A percentile compares a stretch with the other conserved stretches of the same genome.
Conservation (phyloP, 2,113 vertebrate species). For the Rissa tridactyla region DNA sequence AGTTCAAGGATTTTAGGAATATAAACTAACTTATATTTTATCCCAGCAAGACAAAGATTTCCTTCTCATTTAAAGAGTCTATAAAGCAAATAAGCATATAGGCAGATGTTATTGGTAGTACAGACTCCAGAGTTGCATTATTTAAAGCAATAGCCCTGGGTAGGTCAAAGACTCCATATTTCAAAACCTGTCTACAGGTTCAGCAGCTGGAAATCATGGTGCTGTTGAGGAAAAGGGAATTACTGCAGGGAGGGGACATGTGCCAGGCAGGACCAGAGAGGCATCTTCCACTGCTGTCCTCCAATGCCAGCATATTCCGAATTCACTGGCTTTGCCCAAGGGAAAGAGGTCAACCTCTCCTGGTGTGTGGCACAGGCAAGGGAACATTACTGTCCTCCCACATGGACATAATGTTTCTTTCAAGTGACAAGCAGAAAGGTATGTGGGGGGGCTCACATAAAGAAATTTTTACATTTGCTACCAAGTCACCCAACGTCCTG, state of each 20-base stretch:
- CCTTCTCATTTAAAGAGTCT: not conserved
- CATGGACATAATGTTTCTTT: not conserved
- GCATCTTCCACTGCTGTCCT: not conserved
- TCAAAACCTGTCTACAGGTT: not conserved
- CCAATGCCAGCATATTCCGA: accelerated
- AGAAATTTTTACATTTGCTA: not conserved
- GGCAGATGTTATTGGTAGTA: not conserved
- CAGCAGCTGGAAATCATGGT: not conserved
- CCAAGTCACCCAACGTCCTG: not conserved
- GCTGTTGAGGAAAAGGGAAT: not conserved
- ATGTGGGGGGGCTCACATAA: too few relatives aligned
- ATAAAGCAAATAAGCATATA: not conserved
- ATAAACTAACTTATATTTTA: not conserved
- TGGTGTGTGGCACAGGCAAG: not conserved
- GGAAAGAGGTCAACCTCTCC: not conserved
- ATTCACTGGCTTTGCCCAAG: not conserved
- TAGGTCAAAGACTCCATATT: not conserved
- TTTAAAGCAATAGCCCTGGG: not conserved
- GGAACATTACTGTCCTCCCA: not conserved
- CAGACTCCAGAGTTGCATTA: not conserved
- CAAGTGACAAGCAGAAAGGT: not conserved
- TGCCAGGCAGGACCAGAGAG: accelerated
- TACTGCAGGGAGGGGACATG: not conserved
- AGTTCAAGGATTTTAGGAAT: not conserved
- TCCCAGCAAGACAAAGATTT: not conserved